These are phyloP conservation scores for Agonopterix heracliana DNA, from an alignment of 2,888 invertebrate genomes.

Conservation along the genomic window DNA sequence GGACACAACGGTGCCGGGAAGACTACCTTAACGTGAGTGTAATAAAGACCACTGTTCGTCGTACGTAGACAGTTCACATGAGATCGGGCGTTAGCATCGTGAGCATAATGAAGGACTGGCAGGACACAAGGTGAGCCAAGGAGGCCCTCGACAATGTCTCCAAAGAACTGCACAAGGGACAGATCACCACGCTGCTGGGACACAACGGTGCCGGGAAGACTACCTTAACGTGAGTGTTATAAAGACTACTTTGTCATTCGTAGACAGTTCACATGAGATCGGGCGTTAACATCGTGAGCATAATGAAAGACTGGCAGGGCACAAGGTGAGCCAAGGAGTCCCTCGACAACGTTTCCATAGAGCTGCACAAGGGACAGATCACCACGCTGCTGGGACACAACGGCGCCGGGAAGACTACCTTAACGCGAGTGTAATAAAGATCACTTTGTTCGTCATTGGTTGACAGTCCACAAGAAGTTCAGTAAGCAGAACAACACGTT, in stretches of 20 bases:
- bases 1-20: constrained; percentile 96
- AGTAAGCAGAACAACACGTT: too few species aligned
- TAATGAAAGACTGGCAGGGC: constrained; percentile 78
- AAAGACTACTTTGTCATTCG: too few species aligned
- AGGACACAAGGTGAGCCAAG: constrained; percentile 40
- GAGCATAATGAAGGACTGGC: constrained; percentile 80
- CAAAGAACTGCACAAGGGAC: constrained; percentile 86
- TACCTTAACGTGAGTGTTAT: constrained; percentile 86
- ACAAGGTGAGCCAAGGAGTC: constrained; percentile 72
- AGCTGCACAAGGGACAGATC: constrained; percentile 89
- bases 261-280: constrained; percentile 41
- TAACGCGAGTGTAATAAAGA: constrained; percentile 80
- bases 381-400: constrained; percentile 92
- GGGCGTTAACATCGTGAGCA: constrained; percentile 84
- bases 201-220: constrained; percentile 96
- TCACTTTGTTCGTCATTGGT: too few species aligned
- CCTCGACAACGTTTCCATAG: constrained; percentile 83
- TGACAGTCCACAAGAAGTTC: too few species aligned
- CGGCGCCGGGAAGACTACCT: constrained; percentile 95
- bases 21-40: constrained; percentile 91
- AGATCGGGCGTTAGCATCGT: constrained; percentile 86
- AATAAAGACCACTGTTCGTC: not conserved
- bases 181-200: constrained; percentile 90
- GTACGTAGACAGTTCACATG: too few species aligned
- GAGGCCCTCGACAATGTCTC: constrained; percentile 85